These are phyloP conservation scores for Pinctada fucata DNA, from an alignment of 2,888 invertebrate species.

Conservation along the genomic window DNA sequence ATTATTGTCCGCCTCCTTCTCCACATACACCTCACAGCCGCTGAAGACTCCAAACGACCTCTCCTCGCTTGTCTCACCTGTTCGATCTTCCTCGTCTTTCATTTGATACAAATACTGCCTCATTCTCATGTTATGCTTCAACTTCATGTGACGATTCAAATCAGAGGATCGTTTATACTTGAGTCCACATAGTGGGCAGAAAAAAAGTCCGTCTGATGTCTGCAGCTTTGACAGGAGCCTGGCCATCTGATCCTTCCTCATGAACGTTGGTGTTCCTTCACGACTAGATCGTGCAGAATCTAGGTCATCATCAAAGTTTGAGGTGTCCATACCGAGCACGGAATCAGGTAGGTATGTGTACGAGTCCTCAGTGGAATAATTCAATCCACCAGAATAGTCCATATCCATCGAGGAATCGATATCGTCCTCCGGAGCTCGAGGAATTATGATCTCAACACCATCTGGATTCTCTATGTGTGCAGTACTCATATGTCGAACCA, in stretches of 20 bases:
- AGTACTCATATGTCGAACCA: conserved; percentile 68
- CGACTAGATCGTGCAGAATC: background rate
- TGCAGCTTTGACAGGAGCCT: conserved; percentile 26
- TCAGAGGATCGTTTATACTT: conserved; percentile 72
- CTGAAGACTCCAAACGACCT: conserved; percentile 1
- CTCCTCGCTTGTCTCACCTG: conserved; percentile 27
- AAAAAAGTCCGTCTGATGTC: conserved; percentile 47
- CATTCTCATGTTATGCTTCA: conserved; percentile 68
- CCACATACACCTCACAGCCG: background rate
- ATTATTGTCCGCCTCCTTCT: conserved; percentile 1
- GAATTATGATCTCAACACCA: conserved; percentile 43
- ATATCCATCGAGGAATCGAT: conserved; percentile 36
- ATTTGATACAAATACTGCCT: conserved; percentile 55
- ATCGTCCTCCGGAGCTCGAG: conserved; percentile 30
- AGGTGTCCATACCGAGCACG: background rate
- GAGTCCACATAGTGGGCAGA: conserved; percentile 58
- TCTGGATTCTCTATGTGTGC: conserved; percentile 56
- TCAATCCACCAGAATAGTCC: background rate
- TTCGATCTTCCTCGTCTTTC: conserved; percentile 17
- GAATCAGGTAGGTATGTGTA: background rate
- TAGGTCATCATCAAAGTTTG: background rate
- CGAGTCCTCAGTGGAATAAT: background rate
- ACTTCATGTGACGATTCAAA: conserved; percentile 73
- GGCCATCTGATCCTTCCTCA: conserved; percentile 18
- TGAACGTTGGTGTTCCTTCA: background rate